These are phyloP conservation scores for Cephus pulcher DNA, from an alignment of 2,888 invertebrate genomes.

Conservation along the genomic window DNA sequence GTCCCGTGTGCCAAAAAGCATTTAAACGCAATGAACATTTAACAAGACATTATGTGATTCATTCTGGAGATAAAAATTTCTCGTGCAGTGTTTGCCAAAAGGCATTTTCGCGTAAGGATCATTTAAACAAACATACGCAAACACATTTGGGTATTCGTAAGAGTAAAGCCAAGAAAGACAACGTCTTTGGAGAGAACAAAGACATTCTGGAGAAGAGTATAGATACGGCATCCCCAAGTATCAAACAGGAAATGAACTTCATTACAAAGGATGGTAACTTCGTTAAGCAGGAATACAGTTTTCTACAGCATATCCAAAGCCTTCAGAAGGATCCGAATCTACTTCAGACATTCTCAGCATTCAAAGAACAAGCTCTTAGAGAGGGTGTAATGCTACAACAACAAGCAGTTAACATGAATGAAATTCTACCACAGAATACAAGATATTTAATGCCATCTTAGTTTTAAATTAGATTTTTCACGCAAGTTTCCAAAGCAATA, in stretches of 20 bases:
- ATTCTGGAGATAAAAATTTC: slow-evolving; percentile 69
- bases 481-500: slow-evolving; percentile 36
- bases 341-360: slow-evolving; percentile 57
- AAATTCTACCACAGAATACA: slow-evolving; percentile 61
- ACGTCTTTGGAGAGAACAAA: slow-evolving; percentile 41
- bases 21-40: slow-evolving; percentile 70
- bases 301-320: slow-evolving; percentile 58
- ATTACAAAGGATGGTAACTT: slow-evolving; percentile 50
- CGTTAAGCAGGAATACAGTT: slow-evolving; percentile 46
- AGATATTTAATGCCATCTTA: slow-evolving; percentile 65
- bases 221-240: slow-evolving; percentile 22
- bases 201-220: slow-evolving; percentile 42
- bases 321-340: slow-evolving; percentile 58
- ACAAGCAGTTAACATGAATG: slow-evolving; percentile 61
- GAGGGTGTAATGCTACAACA: slow-evolving; percentile 52
- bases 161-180: slow-evolving; percentile 54
- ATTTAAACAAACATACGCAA: slow-evolving; percentile 68
- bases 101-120: slow-evolving; percentile 69
- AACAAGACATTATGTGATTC: slow-evolving; percentile 69
- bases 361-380: slow-evolving; percentile 59
- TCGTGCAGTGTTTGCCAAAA: slow-evolving; percentile 67
- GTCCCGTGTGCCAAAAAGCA: slow-evolving; percentile 64
- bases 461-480: slow-evolving; percentile 33
- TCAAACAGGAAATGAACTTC: slow-evolving; percentile 51
- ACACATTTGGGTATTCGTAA: slow-evolving; percentile 64